Conservation (phyloP, 2,113 vertebrate genomes). For the Bos javanicus region DNA sequence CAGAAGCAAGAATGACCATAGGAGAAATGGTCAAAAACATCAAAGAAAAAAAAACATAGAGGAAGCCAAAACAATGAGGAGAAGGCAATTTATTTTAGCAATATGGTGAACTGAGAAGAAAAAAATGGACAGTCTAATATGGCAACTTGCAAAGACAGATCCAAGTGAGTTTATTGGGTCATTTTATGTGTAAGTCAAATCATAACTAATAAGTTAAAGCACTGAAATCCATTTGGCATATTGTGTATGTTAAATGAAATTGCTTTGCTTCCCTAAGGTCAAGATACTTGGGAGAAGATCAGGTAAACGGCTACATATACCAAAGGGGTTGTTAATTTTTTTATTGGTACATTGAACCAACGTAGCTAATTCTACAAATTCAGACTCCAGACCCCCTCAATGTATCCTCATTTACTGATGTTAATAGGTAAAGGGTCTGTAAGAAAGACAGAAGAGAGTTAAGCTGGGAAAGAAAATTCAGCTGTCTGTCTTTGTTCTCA, state of each 20-base stretch:
- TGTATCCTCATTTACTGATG: not conserved
- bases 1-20: not conserved
- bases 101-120: not conserved
- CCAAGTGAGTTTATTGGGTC: not conserved
- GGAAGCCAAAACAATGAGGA: not conserved
- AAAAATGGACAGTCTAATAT: not conserved
- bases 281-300: not conserved
- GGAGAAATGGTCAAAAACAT: not conserved
- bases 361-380: not conserved
- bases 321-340: not conserved
- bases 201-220: not conserved
- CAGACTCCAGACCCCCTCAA: not conserved
- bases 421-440: not conserved
- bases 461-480: not conserved
- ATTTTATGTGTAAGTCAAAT: not conserved
- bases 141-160: not conserved
- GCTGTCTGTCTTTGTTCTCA: conserved; percentile 54
- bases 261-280: not conserved
- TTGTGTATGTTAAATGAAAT: not conserved
- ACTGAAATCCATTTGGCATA: not conserved
- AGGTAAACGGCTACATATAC: not conserved
- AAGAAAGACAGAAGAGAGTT: conserved; percentile 15
- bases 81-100: not conserved
- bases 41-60: conserved; percentile 1
- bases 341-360: not conserved